These are phyloP conservation scores for Potorous gilbertii DNA, from an alignment of 2,797 vertebrate genomes.

Conservation along the genomic window DNA sequence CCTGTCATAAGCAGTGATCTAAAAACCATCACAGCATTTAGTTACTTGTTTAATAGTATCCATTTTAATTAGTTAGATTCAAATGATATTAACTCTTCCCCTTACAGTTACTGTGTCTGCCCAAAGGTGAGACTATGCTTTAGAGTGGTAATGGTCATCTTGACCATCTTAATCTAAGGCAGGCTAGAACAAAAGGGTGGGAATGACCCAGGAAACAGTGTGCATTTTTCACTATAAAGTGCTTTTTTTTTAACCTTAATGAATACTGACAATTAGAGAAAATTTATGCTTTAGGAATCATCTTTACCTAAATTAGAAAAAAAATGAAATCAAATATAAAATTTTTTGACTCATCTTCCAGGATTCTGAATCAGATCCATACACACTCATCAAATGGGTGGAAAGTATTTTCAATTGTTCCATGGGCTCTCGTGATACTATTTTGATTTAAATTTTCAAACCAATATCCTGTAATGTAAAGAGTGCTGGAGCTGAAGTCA, in stretches of 20 bases:
- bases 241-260: not conserved
- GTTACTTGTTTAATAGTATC: constrained; percentile 12
- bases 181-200: not conserved
- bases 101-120: not conserved
- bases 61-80: not conserved
- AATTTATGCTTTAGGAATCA: not conserved
- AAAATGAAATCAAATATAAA: not conserved
- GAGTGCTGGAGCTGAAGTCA: not conserved
- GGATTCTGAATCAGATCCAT: not conserved
- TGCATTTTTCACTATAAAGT: not conserved
- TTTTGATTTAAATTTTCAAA: not conserved
- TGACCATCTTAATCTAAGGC: not conserved
- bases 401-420: not conserved
- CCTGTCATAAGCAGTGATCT: constrained; percentile 32
- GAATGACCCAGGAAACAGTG: not conserved
- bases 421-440: not conserved
- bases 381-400: not conserved
- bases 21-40: not conserved
- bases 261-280: not conserved
- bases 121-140: not conserved
- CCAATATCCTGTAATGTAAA: not conserved
- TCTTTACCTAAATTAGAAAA: not conserved
- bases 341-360: not conserved
- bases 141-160: not conserved
- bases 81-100: constrained; percentile 25